Base-by-base conservation (phyloP, 2,113 vertebrate species). In the Colinus virginianus region DNA sequence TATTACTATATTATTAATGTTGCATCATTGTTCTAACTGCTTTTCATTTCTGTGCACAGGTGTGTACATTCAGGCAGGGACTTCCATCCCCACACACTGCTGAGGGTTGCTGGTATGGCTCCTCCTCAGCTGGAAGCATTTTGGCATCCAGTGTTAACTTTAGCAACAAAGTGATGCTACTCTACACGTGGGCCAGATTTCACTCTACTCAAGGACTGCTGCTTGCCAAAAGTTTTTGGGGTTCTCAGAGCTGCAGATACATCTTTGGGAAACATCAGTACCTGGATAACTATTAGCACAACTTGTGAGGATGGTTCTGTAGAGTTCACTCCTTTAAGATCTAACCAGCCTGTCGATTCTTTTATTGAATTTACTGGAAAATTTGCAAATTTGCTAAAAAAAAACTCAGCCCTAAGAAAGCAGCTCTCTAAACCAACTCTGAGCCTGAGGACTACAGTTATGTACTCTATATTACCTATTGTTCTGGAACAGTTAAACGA, bases 61-160 rank as follows among this genome's bases (percentile, higher is more conserved):
- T 7, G 21, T 30, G 40, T 0, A 0, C 18, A 13, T 42, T 7
- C 15, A 40, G 11, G 25, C 81, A 86, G 71, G 42, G n/a, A 26
- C 40, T 78, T 45, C 45, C 34, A 7, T 18, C 53, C 20, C 85
- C 64, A 58, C 28, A 56, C 53, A 6, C 8, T 13, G 48, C 51
- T 70, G 38, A 49, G 36, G 66, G 36, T 23, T 75, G 42, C 55
- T 80, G 61, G 4, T 59, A 13, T 6, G 62, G 74, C 78, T 46
- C 55, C 12, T 43, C n/a, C 64, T 70, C 51, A 48, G 40, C 71
- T 43, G 18, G 11, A 13, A 93, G 19, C 23, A n/a, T 34, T 34
- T 70, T 30, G 28, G 32, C 11, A 9, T 59, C 42, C 21, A 56
- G 32, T 32, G 19, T 26, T 38, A 61, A 61, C 32, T 88, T 67